Evolutionary conservation across 2,888 invertebrate genomes (phyloP).

Genomic region (Drosophila rellima): DNA sequence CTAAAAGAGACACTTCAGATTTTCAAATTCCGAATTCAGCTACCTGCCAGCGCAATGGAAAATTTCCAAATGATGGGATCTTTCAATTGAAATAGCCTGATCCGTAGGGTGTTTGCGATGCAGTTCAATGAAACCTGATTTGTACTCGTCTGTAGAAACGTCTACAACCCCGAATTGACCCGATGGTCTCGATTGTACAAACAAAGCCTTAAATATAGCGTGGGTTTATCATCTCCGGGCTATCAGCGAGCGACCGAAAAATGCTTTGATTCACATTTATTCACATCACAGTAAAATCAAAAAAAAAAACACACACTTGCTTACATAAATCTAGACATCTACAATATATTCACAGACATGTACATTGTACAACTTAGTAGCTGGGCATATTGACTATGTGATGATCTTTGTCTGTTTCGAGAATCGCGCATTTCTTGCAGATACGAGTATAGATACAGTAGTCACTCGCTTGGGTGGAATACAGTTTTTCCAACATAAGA

Average conservation of each 20-base stretch:
- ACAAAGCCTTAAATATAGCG: not conserved
- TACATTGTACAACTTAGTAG: not conserved
- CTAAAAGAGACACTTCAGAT: constrained; percentile 8
- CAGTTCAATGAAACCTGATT: constrained; percentile 21
- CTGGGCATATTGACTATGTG: not conserved
- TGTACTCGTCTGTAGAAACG: constrained; percentile 2
- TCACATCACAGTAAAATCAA: constrained; percentile 2
- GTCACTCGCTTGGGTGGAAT: not conserved
- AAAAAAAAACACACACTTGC: constrained; percentile 24
- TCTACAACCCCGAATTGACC: not conserved
- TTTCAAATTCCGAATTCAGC: constrained; percentile 26
- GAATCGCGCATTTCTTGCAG: not conserved
- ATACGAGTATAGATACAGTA: not conserved
- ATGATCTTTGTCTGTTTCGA: not conserved
- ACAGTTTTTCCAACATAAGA: not conserved
- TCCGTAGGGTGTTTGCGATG: constrained; percentile 2
- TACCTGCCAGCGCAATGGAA: constrained; percentile 68
- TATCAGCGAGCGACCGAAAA: constrained; percentile 32
- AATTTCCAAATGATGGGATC: constrained; percentile 38
- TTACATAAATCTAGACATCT: not conserved
- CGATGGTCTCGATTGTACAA: constrained; percentile 23
- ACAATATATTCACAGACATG: not conserved
- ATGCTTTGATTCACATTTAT: constrained; percentile 53
- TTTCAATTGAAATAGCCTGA: not conserved
- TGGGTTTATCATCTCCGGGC: constrained; percentile 40